Evolutionary conservation across 2,888 invertebrate species (phyloP), one percentile per base, ranked within the genome.

Genomic region (Drosophila greeni): DNA sequence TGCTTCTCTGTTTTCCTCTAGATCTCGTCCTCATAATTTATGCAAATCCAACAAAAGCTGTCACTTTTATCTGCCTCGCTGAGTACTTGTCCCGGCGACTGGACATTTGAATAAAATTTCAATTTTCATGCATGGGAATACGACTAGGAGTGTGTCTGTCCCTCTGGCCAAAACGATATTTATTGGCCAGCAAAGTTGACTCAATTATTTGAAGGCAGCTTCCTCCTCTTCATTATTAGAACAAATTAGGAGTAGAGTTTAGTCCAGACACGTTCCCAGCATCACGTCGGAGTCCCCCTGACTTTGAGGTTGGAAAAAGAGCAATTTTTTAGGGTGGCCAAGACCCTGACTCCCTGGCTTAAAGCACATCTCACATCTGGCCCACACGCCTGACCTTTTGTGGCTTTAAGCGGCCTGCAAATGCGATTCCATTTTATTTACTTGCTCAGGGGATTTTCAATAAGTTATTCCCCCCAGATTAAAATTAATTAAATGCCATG

Each of bases 21-120:
- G 37, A 23, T 34, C 37, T 47, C 53, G 66, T 48, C 36, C 75
- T 66, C 74, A 80, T 80, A 79, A 80, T 75, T 82, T 77, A 79
- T 79, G 80, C 75, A 77, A 80, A 82, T 82, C 77, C 69, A 57
- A 42, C 29, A 18, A 31, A 47, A 47, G 58, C 53, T 58, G 66
- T 60, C 66, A 57, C 49, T 62, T 56, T 67, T 61, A 59, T 60
- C 60, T 62, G 37, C 16, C 43, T 61, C 49, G 48, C 60, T 64
- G 66, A 47, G 45, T 57, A 54, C 61, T 73, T 68, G 69, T 59
- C 56, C 58, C 55, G 51, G 24, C 23, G 40, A 42, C 42, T 14
- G 49, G 59, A n/a, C 61, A 76, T 79, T 82, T 78, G 76, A 73
- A 78, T 78, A 78, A 76, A 78, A 76, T 79, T 78, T 78, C 76